Conservation (phyloP, 2,797 vertebrate genomes). For the Limosa lapponica region DNA sequence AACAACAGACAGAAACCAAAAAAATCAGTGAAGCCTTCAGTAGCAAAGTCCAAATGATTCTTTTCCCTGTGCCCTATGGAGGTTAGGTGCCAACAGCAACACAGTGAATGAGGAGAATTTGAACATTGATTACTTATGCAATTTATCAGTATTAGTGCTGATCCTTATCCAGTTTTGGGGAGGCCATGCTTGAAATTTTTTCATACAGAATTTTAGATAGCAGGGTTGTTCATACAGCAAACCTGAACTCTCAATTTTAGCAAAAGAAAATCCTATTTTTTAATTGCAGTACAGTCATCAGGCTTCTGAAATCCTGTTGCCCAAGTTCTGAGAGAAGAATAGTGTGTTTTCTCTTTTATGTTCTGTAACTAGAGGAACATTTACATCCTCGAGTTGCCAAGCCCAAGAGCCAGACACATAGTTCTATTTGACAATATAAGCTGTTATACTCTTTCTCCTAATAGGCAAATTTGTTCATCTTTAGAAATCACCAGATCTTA, state of each 20-base stretch:
- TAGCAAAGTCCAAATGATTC: background rate
- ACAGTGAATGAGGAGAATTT: background rate
- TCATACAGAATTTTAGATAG: background rate
- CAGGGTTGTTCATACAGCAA: background rate
- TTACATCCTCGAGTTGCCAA: background rate
- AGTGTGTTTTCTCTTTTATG: background rate
- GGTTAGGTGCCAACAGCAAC: background rate
- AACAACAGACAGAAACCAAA: background rate
- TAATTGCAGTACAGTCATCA: background rate
- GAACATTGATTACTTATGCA: background rate
- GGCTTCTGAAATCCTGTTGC: background rate
- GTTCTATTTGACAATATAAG: background rate
- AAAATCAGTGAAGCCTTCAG: background rate
- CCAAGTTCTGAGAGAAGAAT: background rate
- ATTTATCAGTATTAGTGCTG: background rate
- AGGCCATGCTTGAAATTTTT: background rate
- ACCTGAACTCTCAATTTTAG: fast-evolving
- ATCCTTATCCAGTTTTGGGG: background rate
- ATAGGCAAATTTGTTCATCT: background rate
- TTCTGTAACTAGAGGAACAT: background rate
- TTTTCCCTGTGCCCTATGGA: background rate
- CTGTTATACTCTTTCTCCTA: background rate
- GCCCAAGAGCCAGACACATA: background rate
- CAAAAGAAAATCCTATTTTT: background rate
- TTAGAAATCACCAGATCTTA: background rate